Conservation (phyloP, 92 coral and sea anemone species). For the Heteractis magnifica region DNA sequence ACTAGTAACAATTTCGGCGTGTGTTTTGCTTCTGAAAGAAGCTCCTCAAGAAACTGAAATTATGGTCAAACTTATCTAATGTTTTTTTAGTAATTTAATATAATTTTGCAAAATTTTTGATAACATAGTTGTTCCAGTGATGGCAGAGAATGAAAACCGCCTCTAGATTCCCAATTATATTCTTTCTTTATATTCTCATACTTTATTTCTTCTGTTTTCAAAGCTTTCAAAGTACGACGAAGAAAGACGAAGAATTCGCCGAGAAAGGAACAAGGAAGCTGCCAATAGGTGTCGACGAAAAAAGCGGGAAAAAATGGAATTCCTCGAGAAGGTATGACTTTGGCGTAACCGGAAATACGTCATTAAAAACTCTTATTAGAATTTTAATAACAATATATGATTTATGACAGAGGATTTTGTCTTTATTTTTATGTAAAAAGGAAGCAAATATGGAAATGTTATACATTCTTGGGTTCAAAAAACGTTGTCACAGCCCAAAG, state of each 20-base stretch:
- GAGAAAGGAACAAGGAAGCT: slow-evolving; percentile 52
- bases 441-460: no score
- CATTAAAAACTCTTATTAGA: no score
- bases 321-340: slow-evolving; percentile 35
- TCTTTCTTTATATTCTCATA: background rate
- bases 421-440: no score
- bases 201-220: background rate
- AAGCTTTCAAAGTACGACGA: slow-evolving; percentile 39
- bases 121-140: background rate
- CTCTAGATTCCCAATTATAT: background rate
- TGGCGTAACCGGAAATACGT: background rate
- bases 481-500: no score
- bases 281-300: slow-evolving; percentile 49
- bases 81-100: background rate
- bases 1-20: no score
- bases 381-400: no score
- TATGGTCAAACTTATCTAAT: no score
- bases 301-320: slow-evolving; percentile 40
- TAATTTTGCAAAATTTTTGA: background rate
- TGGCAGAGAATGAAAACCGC: background rate
- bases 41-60: no score
- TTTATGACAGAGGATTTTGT: no score
- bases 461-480: no score
- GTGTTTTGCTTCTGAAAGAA: no score
- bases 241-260: slow-evolving; percentile 44